Evolutionary conservation across 2,797 vertebrate genomes (phyloP).

Genomic region (Gymnothorax reevesii): DNA sequence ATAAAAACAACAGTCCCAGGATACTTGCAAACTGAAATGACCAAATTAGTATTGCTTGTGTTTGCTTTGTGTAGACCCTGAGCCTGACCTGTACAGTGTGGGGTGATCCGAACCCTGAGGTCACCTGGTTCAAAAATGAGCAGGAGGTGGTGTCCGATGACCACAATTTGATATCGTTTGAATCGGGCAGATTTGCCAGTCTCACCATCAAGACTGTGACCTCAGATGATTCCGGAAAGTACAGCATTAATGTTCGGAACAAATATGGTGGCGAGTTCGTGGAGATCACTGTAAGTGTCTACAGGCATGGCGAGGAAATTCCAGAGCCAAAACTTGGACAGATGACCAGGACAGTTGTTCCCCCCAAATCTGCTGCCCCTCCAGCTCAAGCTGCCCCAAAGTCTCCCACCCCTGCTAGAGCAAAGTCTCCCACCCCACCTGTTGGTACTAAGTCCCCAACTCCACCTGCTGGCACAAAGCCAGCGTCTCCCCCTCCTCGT

Average conservation of each 20-base stretch:
- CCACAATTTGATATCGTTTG: constrained; percentile 80
- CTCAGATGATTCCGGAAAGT: constrained; percentile 93
- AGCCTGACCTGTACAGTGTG: constrained; percentile 96
- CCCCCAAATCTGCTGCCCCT: constrained; percentile 24
- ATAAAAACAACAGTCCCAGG: background rate
- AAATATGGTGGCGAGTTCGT: constrained; percentile 97
- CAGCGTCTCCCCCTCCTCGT: constrained; percentile 32
- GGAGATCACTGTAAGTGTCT: constrained; percentile 95
- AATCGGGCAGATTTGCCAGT: constrained; percentile 86
- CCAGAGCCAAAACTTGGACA: constrained; percentile 79
- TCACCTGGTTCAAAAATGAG: constrained; percentile 97
- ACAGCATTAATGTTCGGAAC: constrained; percentile 95
- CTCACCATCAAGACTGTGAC: constrained; percentile 86
- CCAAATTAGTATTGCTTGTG: constrained; percentile 16
- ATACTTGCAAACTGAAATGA: background rate
- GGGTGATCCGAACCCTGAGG: constrained; percentile 91
- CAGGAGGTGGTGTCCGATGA: constrained; percentile 78
- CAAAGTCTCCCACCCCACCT: constrained; percentile 43
- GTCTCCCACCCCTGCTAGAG: constrained; percentile 41
- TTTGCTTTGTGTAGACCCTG: constrained; percentile 75
- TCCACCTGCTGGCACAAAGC: constrained; percentile 46
- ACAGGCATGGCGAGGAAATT: constrained; percentile 85
- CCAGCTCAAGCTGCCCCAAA: constrained; percentile 29
- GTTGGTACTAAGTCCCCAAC: constrained; percentile 43
- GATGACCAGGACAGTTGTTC: constrained; percentile 55